phyloP scores from a whole-genome alignment of 1,140 invertebrate species.

The Drosophila athabasca region DNA sequence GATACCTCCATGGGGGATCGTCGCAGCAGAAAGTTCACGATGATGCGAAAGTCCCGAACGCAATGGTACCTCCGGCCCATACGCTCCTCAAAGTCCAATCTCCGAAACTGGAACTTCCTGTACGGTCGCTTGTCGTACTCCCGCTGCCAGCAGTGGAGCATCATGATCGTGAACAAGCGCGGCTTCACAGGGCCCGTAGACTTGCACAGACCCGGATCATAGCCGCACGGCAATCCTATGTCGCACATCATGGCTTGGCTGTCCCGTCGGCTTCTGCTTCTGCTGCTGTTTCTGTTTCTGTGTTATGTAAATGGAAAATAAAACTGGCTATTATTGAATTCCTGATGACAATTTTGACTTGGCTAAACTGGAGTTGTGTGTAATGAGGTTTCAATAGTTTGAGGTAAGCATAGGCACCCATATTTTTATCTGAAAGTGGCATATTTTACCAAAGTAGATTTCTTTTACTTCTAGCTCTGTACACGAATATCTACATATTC shows the following conservation, averaged over 20 bases:
- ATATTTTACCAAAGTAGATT: too few relatives aligned
- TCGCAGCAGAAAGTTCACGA: constrained; percentile 58
- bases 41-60: constrained; percentile 51
- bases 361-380: too few relatives aligned
- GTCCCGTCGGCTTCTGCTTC: too few relatives aligned
- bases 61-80: constrained; percentile 56
- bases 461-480: too few relatives aligned
- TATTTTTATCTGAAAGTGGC: too few relatives aligned
- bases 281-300: not conserved
- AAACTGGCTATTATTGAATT: constrained; percentile 12
- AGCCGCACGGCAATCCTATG: constrained; percentile 28
- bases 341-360: constrained; percentile 12
- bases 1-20: constrained; percentile 20
- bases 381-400: too few relatives aligned
- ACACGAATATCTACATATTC: too few relatives aligned
- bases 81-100: constrained; percentile 65
- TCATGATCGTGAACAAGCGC: constrained; percentile 41
- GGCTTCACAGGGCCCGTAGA: not conserved
- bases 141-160: constrained; percentile 74
- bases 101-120: constrained; percentile 54
- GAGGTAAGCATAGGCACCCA: too few relatives aligned
- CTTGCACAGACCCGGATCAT: constrained; percentile 6
- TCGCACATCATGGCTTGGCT: constrained; percentile 50
- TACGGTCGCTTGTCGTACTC: constrained; percentile 78
- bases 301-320: constrained; percentile 8